phyloP scores from a whole-genome alignment of 2,113 vertebrate genomes.

The Nerophis ophidion region DNA sequence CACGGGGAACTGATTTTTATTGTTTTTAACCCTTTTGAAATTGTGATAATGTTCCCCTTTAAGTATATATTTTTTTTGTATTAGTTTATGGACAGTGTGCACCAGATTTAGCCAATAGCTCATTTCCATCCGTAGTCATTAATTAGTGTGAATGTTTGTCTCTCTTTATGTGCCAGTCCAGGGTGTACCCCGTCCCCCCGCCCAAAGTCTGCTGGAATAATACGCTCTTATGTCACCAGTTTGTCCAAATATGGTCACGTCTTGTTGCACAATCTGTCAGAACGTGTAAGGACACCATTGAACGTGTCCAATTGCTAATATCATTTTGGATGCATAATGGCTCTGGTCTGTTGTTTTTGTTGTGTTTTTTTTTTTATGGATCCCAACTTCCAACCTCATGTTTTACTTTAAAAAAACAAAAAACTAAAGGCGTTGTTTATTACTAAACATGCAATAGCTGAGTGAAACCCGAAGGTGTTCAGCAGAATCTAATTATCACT shows the following conservation, averaged over 20 bases:
- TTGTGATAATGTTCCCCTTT: too few relatives aligned
- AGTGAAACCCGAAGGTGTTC: slow-evolving; percentile 48
- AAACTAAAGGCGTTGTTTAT: slow-evolving; percentile 29
- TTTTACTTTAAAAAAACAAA: slow-evolving; percentile 24
- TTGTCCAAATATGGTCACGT: slow-evolving; percentile 1
- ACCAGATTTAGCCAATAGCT: too few relatives aligned
- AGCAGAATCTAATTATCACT: slow-evolving; percentile 56
- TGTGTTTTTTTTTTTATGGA: slow-evolving; percentile 41
- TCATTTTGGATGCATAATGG: slow-evolving; percentile 43
- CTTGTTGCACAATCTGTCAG: not conserved
- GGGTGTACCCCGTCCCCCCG: too few relatives aligned
- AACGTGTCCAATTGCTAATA: slow-evolving; percentile 13
- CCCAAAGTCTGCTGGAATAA: too few relatives aligned
- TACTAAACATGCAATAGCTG: slow-evolving; percentile 45
- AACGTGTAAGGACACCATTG: slow-evolving; percentile 11
- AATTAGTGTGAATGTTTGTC: too few relatives aligned
- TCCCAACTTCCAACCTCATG: slow-evolving; percentile 16
- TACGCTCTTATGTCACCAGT: not conserved
- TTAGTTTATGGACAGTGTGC: too few relatives aligned
- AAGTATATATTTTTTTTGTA: too few relatives aligned
- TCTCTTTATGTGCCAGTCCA: too few relatives aligned
- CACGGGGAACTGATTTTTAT: too few relatives aligned
- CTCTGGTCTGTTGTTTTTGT: slow-evolving; percentile 30
- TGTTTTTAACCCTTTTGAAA: too few relatives aligned
- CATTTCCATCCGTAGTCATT: too few relatives aligned